Evolutionary conservation across 2,113 vertebrate genomes (phyloP).

Genomic region (Crotophaga sulcirostris): DNA sequence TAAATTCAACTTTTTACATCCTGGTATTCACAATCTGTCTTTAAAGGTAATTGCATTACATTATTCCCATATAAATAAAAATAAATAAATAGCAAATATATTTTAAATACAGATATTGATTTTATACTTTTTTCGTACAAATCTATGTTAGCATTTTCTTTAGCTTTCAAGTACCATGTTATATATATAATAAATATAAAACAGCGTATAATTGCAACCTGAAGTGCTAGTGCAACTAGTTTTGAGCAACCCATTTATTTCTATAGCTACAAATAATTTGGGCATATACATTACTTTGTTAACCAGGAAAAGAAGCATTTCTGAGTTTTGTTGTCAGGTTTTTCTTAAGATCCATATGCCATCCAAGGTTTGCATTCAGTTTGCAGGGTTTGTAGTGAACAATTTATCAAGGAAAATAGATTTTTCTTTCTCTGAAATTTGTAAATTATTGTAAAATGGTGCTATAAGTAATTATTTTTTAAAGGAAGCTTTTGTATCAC

Average conservation of each 20-base stretch:
- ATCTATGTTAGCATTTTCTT: slow-evolving; percentile 24
- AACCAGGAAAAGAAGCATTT: not conserved
- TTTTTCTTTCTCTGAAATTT: not conserved
- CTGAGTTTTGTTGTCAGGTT: not conserved
- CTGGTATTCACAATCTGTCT: not conserved
- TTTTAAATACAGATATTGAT: not conserved
- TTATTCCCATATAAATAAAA: slow-evolving; percentile 15
- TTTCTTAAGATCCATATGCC: not conserved
- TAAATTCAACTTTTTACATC: not conserved
- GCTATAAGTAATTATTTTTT: slow-evolving; percentile 1
- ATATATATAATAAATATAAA: not conserved
- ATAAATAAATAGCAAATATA: slow-evolving; percentile 36
- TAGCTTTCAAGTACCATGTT: not conserved
- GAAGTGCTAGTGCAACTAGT: slow-evolving; percentile 32
- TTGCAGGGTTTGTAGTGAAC: not conserved
- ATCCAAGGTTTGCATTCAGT: not conserved
- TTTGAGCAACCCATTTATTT: not conserved
- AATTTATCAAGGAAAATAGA: not conserved
- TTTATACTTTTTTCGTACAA: slow-evolving; percentile 25
- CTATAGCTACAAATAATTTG: not conserved
- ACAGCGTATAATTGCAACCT: not conserved
- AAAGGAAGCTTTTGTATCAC: slow-evolving; percentile 17
- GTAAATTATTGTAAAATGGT: slow-evolving; percentile 11
- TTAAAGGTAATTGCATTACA: not conserved
- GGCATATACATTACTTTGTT: not conserved